These are phyloP conservation scores for Mechanitis messenoides DNA, from an alignment of 2,888 invertebrate genomes.

Conservation along the genomic window DNA sequence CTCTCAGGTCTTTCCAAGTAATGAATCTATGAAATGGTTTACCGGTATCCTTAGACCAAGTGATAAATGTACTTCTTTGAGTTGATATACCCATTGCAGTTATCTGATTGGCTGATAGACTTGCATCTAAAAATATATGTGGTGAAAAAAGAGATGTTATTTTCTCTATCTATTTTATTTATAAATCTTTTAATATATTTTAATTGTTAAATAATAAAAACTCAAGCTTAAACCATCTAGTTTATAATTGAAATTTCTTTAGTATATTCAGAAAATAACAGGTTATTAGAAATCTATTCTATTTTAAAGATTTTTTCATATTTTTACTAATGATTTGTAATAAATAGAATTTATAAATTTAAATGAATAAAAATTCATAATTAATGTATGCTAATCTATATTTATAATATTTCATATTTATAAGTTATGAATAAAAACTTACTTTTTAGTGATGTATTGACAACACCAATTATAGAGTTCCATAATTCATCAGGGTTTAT, in stretches of 20 bases:
- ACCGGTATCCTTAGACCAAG: slow-evolving; percentile 87
- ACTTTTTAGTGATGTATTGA: slow-evolving; percentile 83
- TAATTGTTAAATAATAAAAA: too few relatives aligned
- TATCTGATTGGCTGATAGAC: slow-evolving; percentile 80
- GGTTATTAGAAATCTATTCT: too few relatives aligned
- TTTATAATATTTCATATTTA: neutral
- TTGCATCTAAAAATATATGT: slow-evolving; percentile 78
- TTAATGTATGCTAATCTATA: neutral
- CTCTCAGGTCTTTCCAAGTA: slow-evolving; percentile 93
- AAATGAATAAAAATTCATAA: too few relatives aligned
- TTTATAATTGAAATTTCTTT: too few relatives aligned
- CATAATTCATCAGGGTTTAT: slow-evolving; percentile 91
- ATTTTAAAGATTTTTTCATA: too few relatives aligned
- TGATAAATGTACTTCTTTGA: slow-evolving; percentile 88
- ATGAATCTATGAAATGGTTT: slow-evolving; percentile 89
- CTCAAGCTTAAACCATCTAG: too few relatives aligned
- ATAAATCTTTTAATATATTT: neutral
- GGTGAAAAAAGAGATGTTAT: neutral
- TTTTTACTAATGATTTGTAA: too few relatives aligned
- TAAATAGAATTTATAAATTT: too few relatives aligned
- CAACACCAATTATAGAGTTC: slow-evolving; percentile 80
- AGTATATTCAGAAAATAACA: too few relatives aligned
- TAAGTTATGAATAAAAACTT: slow-evolving; percentile 35
- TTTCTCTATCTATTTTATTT: neutral
- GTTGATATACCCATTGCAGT: slow-evolving; percentile 89